Evolutionary conservation across 2,797 vertebrate genomes (phyloP), one percentile per base, ranked within the genome.

Genomic region (Ambastaia sidthimunki): DNA sequence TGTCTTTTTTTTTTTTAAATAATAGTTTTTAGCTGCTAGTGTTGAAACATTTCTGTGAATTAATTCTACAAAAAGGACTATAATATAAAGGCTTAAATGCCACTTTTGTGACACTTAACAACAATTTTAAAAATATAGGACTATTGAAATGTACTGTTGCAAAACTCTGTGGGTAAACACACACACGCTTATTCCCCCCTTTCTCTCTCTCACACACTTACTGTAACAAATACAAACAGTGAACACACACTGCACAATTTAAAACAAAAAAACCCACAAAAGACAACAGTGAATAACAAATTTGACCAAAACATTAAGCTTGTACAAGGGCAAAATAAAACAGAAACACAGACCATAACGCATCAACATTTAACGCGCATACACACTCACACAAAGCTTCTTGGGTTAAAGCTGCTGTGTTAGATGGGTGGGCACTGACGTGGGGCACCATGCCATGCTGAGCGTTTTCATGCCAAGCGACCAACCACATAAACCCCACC

Each of bases 361-460:
- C 88, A 81, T 28, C 66, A 82, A 54, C 63, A n/a, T 63, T 34
- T 34, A 63, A 37, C 48, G 72, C 50, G 37, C 65, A 41, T 54
- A 18, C 63, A 69, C 78, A 57, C 79, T 21, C 84, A 76, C 72
- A 81, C 28, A 63, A 60, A 80, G 18, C 55, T 80, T 70, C 62
- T 80, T 23, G 71, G 85, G 85, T 87, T 82, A 80, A 78, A 52
- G 70, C 78, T 54, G 60, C 65, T 18, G 86, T 78, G 89, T 90
- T 89, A 90, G 82, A 82, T 21, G 71, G 80, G 84, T 84, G 67
- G 80, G 76, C 68, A 31, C 59, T 50, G 81, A 84, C 65, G 52
- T 75, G 73, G 84, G 84, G 83, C 87, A 86, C 88, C 86, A 91
- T 92, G 93, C 91, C 92, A 94, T 93, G 92, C 91, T 71, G 84